Base-by-base conservation (phyloP, 2,113 vertebrate species). In the Narcine bancroftii region DNA sequence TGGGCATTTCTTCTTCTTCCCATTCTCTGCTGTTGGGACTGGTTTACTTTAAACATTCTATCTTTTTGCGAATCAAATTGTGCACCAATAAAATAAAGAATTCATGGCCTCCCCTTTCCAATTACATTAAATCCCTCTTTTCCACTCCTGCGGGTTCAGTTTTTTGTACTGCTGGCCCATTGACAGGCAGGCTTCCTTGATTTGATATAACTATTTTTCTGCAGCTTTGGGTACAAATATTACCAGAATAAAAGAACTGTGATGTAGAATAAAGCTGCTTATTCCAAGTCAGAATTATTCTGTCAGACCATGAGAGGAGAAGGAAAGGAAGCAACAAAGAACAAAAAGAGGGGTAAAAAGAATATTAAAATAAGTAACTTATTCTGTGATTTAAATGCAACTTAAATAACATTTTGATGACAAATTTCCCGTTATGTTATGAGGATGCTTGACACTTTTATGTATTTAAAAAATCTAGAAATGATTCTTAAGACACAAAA, bases 201-300 rank as follows among this genome's bases (percentile, higher is more conserved):
- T 53, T 87, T 60, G 36, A 87, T 60, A 87, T n/a, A 60, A 87
- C 81, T 87, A 60, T 60, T n/a, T 87, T 87, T n/a, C 53, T 87
- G 53, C 19, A 36, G 77, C 42, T 29, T 36, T 7, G 36, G 33
- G 13, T 87, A n/a, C 53, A 36, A 87, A 60, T 24, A 19, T 13
- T 21, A 36, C 81, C 53, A 60, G 79, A 87, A 87, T 60, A 36
- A 60, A 39, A 87, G n/a, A 36, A 60, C 6, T 29, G 2, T 60
- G 60, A n/a, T 21, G 36, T 75, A 17, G n/a, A 39, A 19, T n/a
- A 75, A 63, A 9, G 53, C n/a, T 17, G n/a, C 33, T n/a, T 4
- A 21, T 87, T 60, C 50, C 79, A 87, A 60, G 33, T 63, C 81
- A 60, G 81, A 60, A 36, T 63, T 60, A 87, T 42, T 60, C 53